Evolutionary conservation across 2,113 vertebrate species (phyloP).

Genomic region (Lamprotornis superbus): DNA sequence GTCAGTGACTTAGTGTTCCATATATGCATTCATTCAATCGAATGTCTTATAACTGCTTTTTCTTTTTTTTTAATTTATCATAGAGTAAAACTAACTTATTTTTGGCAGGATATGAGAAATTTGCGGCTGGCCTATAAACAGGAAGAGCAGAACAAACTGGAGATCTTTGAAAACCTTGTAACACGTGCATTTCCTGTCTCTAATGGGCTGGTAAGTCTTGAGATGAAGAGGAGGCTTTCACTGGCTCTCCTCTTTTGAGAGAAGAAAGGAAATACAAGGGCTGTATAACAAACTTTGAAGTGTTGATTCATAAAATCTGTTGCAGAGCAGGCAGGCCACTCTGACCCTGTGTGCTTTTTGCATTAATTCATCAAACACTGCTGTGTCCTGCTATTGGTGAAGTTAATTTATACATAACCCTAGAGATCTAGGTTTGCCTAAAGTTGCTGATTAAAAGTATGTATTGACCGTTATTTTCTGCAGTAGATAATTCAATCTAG

Average conservation of each 20-base stretch:
- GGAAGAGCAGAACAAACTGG: constrained; percentile 83
- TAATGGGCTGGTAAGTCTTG: constrained; percentile 80
- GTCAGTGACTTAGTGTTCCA: not conserved
- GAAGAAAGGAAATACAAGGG: not conserved
- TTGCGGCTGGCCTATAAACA: constrained; percentile 89
- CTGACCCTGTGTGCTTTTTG: not conserved
- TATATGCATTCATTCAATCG: not conserved
- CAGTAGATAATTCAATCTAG: not conserved
- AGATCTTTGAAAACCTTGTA: constrained; percentile 85
- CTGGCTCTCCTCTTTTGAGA: not conserved
- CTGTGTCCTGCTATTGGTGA: not conserved
- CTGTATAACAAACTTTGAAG: not conserved
- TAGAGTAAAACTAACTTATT: not conserved
- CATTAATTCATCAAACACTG: not conserved
- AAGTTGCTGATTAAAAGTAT: not conserved
- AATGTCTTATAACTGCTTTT: not conserved
- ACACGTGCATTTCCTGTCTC: constrained; percentile 88
- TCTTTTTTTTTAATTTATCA: not conserved
- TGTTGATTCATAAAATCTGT: not conserved
- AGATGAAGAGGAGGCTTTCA: not conserved
- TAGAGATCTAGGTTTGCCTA: not conserved
- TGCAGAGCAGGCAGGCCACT: not conserved
- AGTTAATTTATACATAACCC: not conserved
- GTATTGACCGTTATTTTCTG: not conserved
- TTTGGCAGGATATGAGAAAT: constrained; percentile 92